Evolutionary conservation across 2,797 vertebrate species (phyloP).

Genomic region (Sitta carolinensis): DNA sequence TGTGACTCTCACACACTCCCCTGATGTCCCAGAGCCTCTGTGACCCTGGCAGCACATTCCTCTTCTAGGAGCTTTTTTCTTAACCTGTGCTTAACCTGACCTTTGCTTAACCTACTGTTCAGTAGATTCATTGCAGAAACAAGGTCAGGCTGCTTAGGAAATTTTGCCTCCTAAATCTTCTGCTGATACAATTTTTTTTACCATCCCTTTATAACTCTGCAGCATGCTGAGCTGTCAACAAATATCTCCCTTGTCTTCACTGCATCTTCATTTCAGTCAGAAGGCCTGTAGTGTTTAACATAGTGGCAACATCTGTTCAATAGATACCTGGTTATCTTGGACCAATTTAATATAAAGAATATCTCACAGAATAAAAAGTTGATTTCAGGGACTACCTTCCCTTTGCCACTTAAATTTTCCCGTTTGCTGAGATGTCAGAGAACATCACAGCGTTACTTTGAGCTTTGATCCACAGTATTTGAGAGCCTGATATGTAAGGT

Average conservation of each 20-base stretch:
- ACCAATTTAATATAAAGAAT: not conserved
- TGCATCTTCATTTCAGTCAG: not conserved
- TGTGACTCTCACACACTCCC: not conserved
- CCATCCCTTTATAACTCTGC: not conserved
- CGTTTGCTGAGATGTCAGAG: not conserved
- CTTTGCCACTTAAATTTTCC: not conserved
- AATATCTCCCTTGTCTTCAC: not conserved
- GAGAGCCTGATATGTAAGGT: not conserved
- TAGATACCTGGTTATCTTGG: not conserved
- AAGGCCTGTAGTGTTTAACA: not conserved
- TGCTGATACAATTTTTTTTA: not conserved
- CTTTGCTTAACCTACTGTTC: constrained; percentile 50
- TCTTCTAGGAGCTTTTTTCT: constrained; percentile 15
- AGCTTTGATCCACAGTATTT: not conserved
- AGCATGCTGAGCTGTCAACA: not conserved
- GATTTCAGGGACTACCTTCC: not conserved
- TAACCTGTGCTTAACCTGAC: constrained; percentile 50
- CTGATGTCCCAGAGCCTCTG: not conserved
- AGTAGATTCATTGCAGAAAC: constrained; percentile 30
- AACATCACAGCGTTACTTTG: not conserved
- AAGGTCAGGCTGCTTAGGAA: constrained; percentile 7
- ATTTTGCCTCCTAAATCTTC: constrained; percentile 35
- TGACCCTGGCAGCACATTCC: constrained; percentile 32
- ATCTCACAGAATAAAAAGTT: not conserved
- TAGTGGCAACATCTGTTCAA: not conserved